Evolutionary conservation across 1,140 invertebrate species (phyloP).

Genomic region (Hylaeus anthracinus): DNA sequence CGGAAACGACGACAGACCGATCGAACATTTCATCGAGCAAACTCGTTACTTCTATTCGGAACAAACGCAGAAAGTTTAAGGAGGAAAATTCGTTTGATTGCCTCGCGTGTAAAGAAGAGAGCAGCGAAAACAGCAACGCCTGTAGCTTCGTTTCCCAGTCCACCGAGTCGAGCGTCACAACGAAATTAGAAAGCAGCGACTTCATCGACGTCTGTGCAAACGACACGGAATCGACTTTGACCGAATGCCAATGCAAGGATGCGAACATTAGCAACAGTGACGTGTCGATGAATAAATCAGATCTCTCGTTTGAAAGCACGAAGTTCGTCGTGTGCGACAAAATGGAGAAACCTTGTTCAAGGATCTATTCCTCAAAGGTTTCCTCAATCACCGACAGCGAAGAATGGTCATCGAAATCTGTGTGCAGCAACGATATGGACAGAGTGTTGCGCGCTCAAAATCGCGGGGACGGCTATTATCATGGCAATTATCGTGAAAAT

Average conservation of each 20-base stretch:
- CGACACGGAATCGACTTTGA: not conserved
- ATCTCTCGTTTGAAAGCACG: not conserved
- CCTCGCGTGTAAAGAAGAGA: not conserved
- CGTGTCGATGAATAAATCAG: not conserved
- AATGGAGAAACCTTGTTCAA: constrained; percentile 12
- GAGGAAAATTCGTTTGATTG: constrained; percentile 8
- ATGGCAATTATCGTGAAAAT: not conserved
- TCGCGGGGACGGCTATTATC: not conserved
- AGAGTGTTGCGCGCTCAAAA: not conserved
- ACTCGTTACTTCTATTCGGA: constrained; percentile 42
- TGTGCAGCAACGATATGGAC: not conserved
- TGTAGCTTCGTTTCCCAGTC: constrained; percentile 12
- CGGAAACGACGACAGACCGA: constrained; percentile 45
- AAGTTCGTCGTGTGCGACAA: constrained; percentile 21
- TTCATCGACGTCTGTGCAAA: not conserved
- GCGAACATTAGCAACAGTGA: not conserved
- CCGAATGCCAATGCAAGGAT: constrained; percentile 5
- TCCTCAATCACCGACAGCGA: not conserved
- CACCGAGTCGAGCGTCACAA: not conserved
- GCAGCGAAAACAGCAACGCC: not conserved
- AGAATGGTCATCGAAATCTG: constrained; percentile 20
- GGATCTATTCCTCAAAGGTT: constrained; percentile 12
- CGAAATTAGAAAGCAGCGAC: not conserved
- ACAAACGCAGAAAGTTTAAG: constrained; percentile 33
- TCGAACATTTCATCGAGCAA: constrained; percentile 57